Evolutionary conservation across 1,140 invertebrate genomes (phyloP).

Genomic region (Scaptodrosophila lebanonensis): DNA sequence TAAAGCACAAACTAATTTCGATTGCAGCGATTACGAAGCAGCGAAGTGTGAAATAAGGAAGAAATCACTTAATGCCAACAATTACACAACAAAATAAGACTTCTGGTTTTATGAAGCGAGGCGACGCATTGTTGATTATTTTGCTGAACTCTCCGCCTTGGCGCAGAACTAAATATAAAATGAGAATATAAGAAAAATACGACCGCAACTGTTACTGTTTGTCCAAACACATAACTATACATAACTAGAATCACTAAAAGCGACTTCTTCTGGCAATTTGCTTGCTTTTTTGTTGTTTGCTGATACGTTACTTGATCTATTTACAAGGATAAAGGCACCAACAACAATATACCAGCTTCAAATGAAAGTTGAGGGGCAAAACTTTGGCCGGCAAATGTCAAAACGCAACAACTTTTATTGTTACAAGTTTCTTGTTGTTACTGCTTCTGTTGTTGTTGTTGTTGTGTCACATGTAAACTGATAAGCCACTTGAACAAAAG

Average conservation of each 20-base stretch:
- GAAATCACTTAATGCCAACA: slow-evolving; percentile 71
- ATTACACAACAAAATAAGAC: slow-evolving; percentile 65
- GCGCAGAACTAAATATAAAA: too few species aligned
- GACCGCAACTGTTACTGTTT: too few species aligned
- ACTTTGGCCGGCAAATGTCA: slow-evolving; percentile 5
- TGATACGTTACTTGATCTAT: slow-evolving; percentile 61
- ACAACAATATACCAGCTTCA: background rate
- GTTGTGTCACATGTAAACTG: slow-evolving; percentile 19
- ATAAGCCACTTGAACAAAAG: slow-evolving; percentile 63
- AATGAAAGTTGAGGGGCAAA: too few species aligned
- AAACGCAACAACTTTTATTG: slow-evolving; percentile 16
- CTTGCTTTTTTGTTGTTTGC: slow-evolving; percentile 64
- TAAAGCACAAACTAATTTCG: slow-evolving; percentile 35
- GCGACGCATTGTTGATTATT: slow-evolving; percentile 21
- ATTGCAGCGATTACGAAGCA: slow-evolving; percentile 36
- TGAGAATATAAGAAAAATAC: too few species aligned
- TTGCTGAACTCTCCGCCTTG: slow-evolving; percentile 16
- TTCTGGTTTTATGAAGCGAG: slow-evolving; percentile 9
- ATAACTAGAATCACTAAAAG: too few species aligned
- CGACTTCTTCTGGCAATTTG: slow-evolving; percentile 52
- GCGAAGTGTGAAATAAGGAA: slow-evolving; percentile 58
- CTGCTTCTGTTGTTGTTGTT: background rate
- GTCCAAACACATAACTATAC: too few species aligned
- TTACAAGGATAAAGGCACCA: background rate
- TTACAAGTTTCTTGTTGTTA: background rate